A percentile compares a stretch with the other conserved stretches of the same genome.
phyloP scores from a whole-genome alignment of 2,888 invertebrate species.

The Yponomeuta cagnagella region DNA sequence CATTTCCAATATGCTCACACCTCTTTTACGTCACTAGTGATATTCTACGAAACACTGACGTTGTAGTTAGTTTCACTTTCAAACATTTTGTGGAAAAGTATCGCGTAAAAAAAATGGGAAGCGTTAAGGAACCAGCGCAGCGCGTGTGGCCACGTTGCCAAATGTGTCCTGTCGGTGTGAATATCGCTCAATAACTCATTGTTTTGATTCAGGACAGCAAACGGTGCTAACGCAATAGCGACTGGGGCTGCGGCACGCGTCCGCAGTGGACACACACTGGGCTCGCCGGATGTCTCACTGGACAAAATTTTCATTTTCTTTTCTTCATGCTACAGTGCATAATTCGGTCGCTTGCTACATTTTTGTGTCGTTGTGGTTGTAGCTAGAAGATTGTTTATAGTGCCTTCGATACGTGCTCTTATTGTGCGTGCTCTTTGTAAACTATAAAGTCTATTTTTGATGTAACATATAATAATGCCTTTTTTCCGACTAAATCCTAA shows the following conservation, averaged over 20 bases:
- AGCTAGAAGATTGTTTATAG: neutral
- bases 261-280: constrained; percentile 45
- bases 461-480: too few species aligned
- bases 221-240: constrained; percentile 61
- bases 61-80: constrained; percentile 4
- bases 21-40: constrained; percentile 4
- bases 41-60: constrained; percentile 3
- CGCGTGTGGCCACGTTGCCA: constrained; percentile 13
- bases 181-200: constrained; percentile 56
- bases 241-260: constrained; percentile 44
- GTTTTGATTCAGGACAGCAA: constrained; percentile 63
- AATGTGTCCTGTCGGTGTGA: constrained; percentile 39
- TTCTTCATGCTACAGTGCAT: constrained; percentile 9
- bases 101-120: constrained; percentile 19
- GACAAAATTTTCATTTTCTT: constrained; percentile 1
- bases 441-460: too few species aligned
- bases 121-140: constrained; percentile 21
- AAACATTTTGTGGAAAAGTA: constrained; percentile 1
- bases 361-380: neutral
- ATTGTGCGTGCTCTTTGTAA: too few species aligned
- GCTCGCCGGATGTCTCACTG: constrained; percentile 31
- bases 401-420: too few species aligned
- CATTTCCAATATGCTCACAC: constrained; percentile 37
- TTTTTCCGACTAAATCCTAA: too few species aligned
- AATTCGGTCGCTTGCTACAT: neutral